phyloP scores from a whole-genome alignment of 1,140 invertebrate species.

The Heliconius melpomene region DNA sequence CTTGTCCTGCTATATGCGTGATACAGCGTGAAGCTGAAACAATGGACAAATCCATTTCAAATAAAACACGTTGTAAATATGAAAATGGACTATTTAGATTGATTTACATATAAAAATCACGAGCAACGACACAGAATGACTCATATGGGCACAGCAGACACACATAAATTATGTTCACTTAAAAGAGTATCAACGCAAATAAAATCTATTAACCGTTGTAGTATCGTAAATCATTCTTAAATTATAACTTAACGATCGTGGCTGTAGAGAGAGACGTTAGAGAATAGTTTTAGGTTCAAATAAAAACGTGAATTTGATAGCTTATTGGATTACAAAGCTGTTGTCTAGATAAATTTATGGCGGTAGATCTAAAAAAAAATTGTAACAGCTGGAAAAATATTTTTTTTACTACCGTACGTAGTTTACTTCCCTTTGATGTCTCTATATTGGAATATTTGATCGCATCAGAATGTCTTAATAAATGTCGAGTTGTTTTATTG shows the following conservation, averaged over 20 bases:
- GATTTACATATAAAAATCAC: background rate
- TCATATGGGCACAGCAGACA: slow-evolving; percentile 38
- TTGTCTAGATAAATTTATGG: slow-evolving; percentile 72
- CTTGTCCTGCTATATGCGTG: too few relatives aligned
- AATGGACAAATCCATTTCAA: too few relatives aligned
- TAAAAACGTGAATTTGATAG: slow-evolving; percentile 59
- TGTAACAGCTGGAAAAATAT: slow-evolving; percentile 64
- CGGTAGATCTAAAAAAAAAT: slow-evolving; percentile 39
- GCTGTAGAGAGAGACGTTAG: slow-evolving; percentile 50
- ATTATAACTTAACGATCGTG: slow-evolving; percentile 57
- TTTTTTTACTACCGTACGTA: slow-evolving; percentile 62
- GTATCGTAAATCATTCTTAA: slow-evolving; percentile 65
- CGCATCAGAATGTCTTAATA: background rate
- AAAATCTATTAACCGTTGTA: slow-evolving; percentile 58
- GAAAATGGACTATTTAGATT: background rate
- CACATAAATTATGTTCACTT: slow-evolving; percentile 51
- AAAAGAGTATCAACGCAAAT: slow-evolving; percentile 55
- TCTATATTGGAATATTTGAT: background rate
- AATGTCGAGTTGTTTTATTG: background rate
- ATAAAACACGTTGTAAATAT: background rate
- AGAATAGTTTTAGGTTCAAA: slow-evolving; percentile 56
- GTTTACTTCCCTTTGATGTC: slow-evolving; percentile 26
- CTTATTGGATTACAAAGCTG: slow-evolving; percentile 75
- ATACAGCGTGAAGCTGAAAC: too few relatives aligned
- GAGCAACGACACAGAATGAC: slow-evolving; percentile 16